Evolutionary conservation across 1,140 invertebrate genomes (phyloP), one percentile per base, ranked within the genome.

Genomic region (Daktulosphaira vitifoliae): DNA sequence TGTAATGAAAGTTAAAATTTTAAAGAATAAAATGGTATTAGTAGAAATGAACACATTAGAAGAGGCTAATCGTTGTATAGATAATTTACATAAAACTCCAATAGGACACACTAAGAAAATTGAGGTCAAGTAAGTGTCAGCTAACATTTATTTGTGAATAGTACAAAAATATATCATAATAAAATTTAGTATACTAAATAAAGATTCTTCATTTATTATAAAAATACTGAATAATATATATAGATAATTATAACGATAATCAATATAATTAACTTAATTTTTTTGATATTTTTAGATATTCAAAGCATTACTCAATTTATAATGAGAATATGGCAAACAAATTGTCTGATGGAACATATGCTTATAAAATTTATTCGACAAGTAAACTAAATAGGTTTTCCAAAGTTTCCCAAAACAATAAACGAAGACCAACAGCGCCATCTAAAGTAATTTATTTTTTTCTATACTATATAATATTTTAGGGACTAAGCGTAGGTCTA

Each of bases 1-100:
- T 76, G 93, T 98, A 68, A 86, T 93, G 50, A 85, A 92, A 82
- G 93, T 97, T 77, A 84, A 86, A 2, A 46, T 59, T 1, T 9
- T 59, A 3, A 59, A 11, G 6, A 39, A 59, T 16, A 23, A 59
- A 38, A 59, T 42, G n/a, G 54, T 46, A 2, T 39, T 59, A 3
- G 54, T 59, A 5, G 54, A 59, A 38, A 2, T 59, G 25, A n/a
- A 59, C 16, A 16, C 39, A 22, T 22, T 18, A 1, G 54, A 46
- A 16, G 15, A 37, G 1, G 54, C 54, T 2, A 59, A 13, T 25
- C 38, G 39, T 2, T 59, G 54, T 16, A 23, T 26, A 23, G 23
- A 38, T 2, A 44, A 59, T 5, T 26, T 59, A 39, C 54, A 59
- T 3, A 16, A 42, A 23, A 22, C 44, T 1, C 39, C 16, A 9